Conservation (phyloP, 2,113 vertebrate genomes). For the Muntiacus reevesi region DNA sequence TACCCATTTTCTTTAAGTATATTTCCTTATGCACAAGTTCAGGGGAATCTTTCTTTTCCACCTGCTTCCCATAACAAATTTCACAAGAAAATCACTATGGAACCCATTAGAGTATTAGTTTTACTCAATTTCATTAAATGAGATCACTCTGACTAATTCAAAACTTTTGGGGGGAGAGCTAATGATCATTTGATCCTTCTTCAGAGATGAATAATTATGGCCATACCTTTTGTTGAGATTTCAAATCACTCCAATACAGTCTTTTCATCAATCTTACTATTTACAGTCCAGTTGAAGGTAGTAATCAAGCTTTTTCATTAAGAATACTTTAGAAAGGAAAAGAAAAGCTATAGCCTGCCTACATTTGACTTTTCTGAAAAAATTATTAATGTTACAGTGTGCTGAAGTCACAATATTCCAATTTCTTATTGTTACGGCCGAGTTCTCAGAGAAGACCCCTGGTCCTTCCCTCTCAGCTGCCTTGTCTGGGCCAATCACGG, state of each 20-base stretch:
- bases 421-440: background rate
- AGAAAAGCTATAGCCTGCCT: background rate
- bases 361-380: background rate
- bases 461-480: background rate
- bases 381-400: background rate
- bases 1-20: background rate
- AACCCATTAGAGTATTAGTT: background rate
- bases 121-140: background rate
- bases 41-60: background rate
- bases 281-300: background rate
- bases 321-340: background rate
- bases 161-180: background rate
- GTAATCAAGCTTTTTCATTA: background rate
- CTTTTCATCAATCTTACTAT: background rate
- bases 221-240: background rate
- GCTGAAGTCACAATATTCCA: background rate
- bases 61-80: background rate
- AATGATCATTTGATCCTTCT: background rate
- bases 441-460: background rate
- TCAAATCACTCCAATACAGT: background rate
- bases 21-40: background rate
- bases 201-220: background rate
- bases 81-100: background rate
- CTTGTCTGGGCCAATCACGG: background rate
- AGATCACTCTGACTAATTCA: background rate